Percentiles rank a stretch among this genome's conserved stretches.
Evolutionary conservation across 2,888 invertebrate species (phyloP).

Genomic region (Chironomus tentans): DNA sequence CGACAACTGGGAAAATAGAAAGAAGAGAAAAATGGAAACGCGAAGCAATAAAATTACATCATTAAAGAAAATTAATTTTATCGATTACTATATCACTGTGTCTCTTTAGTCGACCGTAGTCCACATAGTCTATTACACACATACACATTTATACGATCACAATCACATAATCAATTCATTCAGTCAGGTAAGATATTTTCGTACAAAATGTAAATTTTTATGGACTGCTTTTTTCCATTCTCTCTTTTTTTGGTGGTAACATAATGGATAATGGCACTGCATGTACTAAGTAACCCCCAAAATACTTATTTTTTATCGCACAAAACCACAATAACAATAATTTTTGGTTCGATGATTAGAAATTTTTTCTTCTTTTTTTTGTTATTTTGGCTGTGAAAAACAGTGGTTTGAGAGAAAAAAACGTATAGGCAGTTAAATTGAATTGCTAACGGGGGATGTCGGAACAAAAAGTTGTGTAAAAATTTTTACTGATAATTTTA

Average conservation of each 20-base stretch:
- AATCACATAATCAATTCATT: too few relatives aligned
- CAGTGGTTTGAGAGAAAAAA: too few relatives aligned
- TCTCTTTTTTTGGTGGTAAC: neutral
- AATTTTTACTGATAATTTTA: too few relatives aligned
- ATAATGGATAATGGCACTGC: neutral
- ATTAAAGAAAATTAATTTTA: constrained; percentile 22
- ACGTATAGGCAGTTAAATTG: too few relatives aligned
- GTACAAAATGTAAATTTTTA: constrained; percentile 20
- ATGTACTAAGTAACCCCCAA: neutral
- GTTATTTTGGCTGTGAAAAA: too few relatives aligned
- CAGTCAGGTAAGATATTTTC: too few relatives aligned
- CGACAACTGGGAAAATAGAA: neutral
- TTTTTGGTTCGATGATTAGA: constrained; percentile 17
- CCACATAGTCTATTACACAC: neutral
- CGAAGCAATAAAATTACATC: constrained; percentile 19
- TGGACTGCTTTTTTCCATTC: neutral
- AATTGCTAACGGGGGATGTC: too few relatives aligned
- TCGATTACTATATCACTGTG: constrained; percentile 10
- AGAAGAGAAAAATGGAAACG: neutral
- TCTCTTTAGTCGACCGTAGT: neutral
- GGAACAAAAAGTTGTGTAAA: too few relatives aligned
- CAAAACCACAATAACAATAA: constrained; percentile 17
- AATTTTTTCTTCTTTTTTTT: neutral
- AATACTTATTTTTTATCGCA: constrained; percentile 9
- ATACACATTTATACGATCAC: neutral